Evolutionary conservation across 2,797 vertebrate genomes (phyloP), one percentile per base, ranked within the genome.

Genomic region (Amblyraja radiata): DNA sequence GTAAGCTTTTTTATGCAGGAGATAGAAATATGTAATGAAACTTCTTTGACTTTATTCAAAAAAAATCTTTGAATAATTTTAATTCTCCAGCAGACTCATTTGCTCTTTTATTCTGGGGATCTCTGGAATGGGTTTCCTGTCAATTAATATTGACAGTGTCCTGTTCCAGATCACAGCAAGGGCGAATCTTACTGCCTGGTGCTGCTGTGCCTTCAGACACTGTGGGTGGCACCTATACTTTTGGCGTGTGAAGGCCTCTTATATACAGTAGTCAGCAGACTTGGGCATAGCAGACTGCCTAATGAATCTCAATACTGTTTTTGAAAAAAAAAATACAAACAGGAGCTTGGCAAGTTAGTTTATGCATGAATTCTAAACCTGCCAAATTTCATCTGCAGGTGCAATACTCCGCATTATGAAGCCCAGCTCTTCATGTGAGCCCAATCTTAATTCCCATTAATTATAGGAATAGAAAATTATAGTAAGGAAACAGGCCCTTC

Each of bases 1-100:
- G 90, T 92, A 76, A 39, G 73, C 71, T 54, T 92, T 92, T 46
- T 78, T 92, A 76, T 92, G 39, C 54, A 36, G 76, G 68, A 92
- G 90, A 28, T 74, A 91, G 90, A 92, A 92, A 92, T 71, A 76
- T 76, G 73, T 76, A 92, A 74, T 76, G 46, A 76, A 73, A 76
- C 71, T 74, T 74, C 90, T 76, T 28, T 23, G 68, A 92, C 71
- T 76, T 76, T 74, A 54, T 28, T 28, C 14, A 28, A 74, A 54
- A 11, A 54, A 14, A 25, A 71, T 25, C 90, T 18, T 74, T 73
- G 90, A 54, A 32, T 28, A 91, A 8, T 91, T 91, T 76, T 76
- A 92, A 76, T 71, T 54, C 90, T 92, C 71, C 73, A 46, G 25
- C 39, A 92, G 73, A 76, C 90, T 92, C 36, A 25, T 14, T 92